A percentile compares a stretch with the other conserved stretches of the same genome.
These are phyloP conservation scores for Charadrius vociferus DNA, from an alignment of 2,113 vertebrate genomes.

Conservation along the genomic window DNA sequence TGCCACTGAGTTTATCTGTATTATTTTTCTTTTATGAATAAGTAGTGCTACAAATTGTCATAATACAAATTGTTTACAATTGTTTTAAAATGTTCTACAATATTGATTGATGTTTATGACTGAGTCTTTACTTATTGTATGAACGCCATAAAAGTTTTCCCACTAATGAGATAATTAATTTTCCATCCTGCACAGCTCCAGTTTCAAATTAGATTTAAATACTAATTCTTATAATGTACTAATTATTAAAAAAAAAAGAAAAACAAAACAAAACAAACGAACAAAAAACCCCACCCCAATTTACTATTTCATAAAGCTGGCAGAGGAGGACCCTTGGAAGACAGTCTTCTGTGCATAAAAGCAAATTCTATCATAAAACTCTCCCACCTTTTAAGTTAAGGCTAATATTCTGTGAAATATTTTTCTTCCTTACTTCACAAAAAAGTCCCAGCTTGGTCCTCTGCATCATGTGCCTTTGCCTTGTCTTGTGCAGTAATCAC, in stretches of 20 bases:
- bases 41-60: not conserved
- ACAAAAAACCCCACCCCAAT: not conserved
- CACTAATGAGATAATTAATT: constrained; percentile 37
- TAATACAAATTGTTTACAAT: constrained; percentile 26
- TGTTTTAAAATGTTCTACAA: not conserved
- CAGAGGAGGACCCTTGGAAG: not conserved
- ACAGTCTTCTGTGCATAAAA: not conserved
- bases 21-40: constrained; percentile 22
- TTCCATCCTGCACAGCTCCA: not conserved
- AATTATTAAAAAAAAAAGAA: not conserved
- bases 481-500: not conserved
- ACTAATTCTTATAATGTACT: not conserved
- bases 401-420: not conserved
- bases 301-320: not conserved
- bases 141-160: not conserved
- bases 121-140: not conserved
- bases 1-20: not conserved
- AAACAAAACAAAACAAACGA: not conserved
- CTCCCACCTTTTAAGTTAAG: not conserved
- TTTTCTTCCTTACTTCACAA: not conserved
- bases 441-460: not conserved
- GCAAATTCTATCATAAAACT: not conserved
- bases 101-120: constrained; percentile 32
- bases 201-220: constrained; percentile 33
- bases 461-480: not conserved